phyloP scores from a whole-genome alignment of 2,797 vertebrate genomes.

The Zalophus californianus region DNA sequence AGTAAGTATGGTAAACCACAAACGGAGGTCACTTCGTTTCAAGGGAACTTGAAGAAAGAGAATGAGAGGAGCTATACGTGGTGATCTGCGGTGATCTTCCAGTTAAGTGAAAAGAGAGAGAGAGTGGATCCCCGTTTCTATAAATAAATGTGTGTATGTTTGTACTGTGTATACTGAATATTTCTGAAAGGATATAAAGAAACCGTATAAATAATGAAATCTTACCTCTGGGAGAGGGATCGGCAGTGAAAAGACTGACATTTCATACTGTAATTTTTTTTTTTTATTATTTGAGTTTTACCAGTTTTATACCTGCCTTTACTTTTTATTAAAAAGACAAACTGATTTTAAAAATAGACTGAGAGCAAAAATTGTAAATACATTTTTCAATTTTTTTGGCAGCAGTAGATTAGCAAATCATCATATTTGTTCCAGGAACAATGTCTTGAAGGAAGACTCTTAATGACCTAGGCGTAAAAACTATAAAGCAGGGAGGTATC shows the following conservation, averaged over 20 bases:
- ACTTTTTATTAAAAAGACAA: slow-evolving; percentile 29
- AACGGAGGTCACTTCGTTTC: not conserved
- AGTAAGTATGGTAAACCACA: not conserved
- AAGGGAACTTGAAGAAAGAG: not conserved
- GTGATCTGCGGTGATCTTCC: not conserved
- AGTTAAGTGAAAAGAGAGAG: not conserved
- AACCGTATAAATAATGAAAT: not conserved
- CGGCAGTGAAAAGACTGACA: not conserved
- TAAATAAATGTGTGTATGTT: not conserved
- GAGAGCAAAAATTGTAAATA: slow-evolving; percentile 10
- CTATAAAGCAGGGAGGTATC: not conserved
- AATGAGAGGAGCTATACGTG: not conserved
- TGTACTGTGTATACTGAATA: not conserved
- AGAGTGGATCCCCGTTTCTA: not conserved
- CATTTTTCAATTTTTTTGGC: not conserved
- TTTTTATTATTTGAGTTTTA: not conserved
- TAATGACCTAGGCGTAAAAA: not conserved
- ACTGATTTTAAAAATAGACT: slow-evolving; percentile 55
- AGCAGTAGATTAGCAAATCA: not conserved
- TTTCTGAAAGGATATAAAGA: not conserved
- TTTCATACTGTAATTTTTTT: not conserved
- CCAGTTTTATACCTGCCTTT: not conserved
- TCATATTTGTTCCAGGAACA: not conserved
- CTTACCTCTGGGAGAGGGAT: not conserved
- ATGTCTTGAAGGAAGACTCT: not conserved